Evolutionary conservation across 1,140 invertebrate species (phyloP).

Genomic region (Pogonognathellus flavescens): DNA sequence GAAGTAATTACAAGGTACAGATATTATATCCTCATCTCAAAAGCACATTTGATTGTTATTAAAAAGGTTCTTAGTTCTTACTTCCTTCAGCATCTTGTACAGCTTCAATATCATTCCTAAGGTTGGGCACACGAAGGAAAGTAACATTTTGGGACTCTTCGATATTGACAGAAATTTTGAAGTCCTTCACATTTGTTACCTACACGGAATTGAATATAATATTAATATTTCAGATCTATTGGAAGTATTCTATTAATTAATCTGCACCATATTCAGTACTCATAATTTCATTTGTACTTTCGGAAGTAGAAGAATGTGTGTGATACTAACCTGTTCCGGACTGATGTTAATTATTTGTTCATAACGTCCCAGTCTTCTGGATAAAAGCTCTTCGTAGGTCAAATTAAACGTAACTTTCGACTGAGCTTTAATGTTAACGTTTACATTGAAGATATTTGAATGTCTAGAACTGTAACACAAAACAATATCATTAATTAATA

Average conservation of each 20-base stretch:
- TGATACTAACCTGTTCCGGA: constrained; percentile 72
- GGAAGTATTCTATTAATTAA: no score
- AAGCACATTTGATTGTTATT: no score
- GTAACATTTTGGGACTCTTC: constrained; percentile 74
- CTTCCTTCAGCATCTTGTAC: constrained; percentile 69
- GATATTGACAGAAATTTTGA: constrained; percentile 75
- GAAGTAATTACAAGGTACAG: not conserved
- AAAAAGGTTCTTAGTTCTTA: constrained; percentile 65
- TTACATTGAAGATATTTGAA: no score
- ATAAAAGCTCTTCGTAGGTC: constrained; percentile 77
- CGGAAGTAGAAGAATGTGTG: no score
- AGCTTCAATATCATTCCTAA: constrained; percentile 75
- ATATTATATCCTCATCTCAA: no score
- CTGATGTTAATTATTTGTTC: constrained; percentile 76
- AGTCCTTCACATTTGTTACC: constrained; percentile 68
- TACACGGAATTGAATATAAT: no score
- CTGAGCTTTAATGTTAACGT: constrained; percentile 75
- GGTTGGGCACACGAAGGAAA: constrained; percentile 73
- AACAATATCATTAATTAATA: no score
- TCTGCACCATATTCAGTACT: no score
- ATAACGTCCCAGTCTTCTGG: constrained; percentile 74
- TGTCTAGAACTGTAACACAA: constrained; percentile 75
- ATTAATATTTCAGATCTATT: no score
- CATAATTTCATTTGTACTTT: no score
- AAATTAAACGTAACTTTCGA: constrained; percentile 76